phyloP scores from a whole-genome alignment of 2,113 vertebrate genomes.

The Brachionichthys hirsutus region DNA sequence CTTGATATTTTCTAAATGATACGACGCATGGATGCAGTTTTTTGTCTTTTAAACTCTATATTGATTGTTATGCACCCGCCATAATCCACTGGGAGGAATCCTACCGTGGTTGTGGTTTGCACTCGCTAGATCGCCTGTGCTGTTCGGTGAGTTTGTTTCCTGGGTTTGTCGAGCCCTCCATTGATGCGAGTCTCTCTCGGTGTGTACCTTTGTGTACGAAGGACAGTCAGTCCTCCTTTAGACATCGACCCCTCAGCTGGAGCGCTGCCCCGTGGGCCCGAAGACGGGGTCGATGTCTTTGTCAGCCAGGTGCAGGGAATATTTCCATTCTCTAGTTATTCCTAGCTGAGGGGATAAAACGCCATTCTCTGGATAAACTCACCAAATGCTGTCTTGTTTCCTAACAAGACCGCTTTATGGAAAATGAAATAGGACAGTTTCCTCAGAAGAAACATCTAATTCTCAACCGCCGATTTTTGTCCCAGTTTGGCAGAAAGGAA shows the following conservation, averaged over 20 bases:
- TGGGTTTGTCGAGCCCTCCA: conserved; percentile 6
- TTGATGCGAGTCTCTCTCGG: conserved; percentile 7
- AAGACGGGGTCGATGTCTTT: not conserved
- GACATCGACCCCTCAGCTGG: not conserved
- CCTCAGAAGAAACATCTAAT: not conserved
- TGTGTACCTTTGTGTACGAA: not conserved
- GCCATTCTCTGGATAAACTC: not conserved
- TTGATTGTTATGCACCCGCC: no score
- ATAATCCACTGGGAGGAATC: no score
- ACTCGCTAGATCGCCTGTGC: not conserved
- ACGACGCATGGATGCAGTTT: no score
- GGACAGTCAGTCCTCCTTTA: no score
- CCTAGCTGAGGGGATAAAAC: not conserved
- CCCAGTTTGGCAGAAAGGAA: not conserved
- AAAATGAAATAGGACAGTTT: not conserved
- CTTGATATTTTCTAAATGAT: no score
- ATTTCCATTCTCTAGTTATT: not conserved
- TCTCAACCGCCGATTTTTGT: conserved; percentile 6
- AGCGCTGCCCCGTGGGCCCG: not conserved
- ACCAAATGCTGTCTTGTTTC: not conserved
- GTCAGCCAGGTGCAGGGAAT: not conserved
- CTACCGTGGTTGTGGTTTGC: not conserved
- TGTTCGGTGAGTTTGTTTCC: conserved; percentile 23
- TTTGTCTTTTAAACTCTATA: no score
- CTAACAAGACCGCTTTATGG: not conserved